Conservation (phyloP, 2,113 vertebrate genomes). For the Calyptomena viridis region DNA sequence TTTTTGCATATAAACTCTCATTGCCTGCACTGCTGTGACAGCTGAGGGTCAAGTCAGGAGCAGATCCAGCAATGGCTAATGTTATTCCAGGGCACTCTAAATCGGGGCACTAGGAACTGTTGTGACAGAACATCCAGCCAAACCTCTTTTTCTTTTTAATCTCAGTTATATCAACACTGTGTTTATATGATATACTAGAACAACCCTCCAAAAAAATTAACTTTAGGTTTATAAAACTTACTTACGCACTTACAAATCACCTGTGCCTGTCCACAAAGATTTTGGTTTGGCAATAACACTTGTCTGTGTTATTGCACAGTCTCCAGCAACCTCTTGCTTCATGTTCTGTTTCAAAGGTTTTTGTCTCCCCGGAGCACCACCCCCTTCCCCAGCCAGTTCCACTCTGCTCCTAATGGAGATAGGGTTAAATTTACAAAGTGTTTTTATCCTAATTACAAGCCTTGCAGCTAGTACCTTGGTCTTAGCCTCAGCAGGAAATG, state of each 20-base stretch:
- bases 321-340: background rate
- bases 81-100: background rate
- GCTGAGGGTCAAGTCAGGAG: background rate
- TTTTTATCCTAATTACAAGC: constrained; percentile 62
- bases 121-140: background rate
- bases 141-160: background rate
- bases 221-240: background rate
- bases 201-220: background rate
- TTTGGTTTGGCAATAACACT: background rate
- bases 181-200: background rate
- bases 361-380: background rate
- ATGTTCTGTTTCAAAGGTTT: background rate
- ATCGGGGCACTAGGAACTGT: background rate
- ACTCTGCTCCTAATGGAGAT: background rate
- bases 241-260: background rate
- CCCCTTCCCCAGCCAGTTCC: background rate
- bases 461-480: constrained; percentile 35
- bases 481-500: constrained; percentile 48
- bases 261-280: background rate
- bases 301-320: background rate
- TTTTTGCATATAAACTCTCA: background rate
- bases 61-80: accelerated
- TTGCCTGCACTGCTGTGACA: background rate
- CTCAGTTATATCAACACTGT: background rate
- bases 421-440: constrained; percentile 42